Evolutionary conservation across 2,797 vertebrate species (phyloP).

Genomic region (Sebastes goodei): DNA sequence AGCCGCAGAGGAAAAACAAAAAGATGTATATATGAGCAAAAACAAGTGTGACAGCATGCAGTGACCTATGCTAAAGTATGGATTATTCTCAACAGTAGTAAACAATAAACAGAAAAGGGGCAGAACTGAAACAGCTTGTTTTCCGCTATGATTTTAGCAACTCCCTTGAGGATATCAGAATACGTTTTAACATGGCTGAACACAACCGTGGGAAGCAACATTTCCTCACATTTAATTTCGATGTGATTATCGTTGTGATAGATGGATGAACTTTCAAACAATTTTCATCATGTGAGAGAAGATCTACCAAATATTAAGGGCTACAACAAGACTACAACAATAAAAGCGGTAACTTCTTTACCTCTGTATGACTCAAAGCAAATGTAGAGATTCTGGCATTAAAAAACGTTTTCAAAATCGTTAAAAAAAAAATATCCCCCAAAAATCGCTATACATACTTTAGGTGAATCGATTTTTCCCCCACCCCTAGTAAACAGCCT

Average conservation of each 20-base stretch:
- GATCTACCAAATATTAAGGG: background rate
- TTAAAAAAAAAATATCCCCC: too few species aligned
- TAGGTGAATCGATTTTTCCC: too few species aligned
- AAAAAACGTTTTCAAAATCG: too few species aligned
- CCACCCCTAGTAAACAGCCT: too few species aligned
- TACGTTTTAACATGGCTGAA: background rate
- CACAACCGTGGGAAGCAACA: background rate
- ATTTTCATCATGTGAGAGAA: background rate
- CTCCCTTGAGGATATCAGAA: background rate
- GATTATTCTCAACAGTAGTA: background rate
- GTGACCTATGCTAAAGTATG: background rate
- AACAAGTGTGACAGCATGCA: background rate
- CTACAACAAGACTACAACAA: too few species aligned
- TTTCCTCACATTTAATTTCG: background rate
- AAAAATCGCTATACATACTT: too few species aligned
- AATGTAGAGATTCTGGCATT: too few species aligned
- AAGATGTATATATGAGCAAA: constrained; percentile 9
- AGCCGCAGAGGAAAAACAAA: constrained; percentile 5
- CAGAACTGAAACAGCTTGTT: background rate
- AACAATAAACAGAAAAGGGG: background rate
- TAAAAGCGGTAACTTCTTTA: too few species aligned
- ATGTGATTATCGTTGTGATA: background rate
- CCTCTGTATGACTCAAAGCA: too few species aligned
- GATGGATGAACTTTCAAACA: background rate
- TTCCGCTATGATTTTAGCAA: background rate